Conservation (phyloP, 2,797 vertebrate species). For the Centroberyx gerrardi region DNA sequence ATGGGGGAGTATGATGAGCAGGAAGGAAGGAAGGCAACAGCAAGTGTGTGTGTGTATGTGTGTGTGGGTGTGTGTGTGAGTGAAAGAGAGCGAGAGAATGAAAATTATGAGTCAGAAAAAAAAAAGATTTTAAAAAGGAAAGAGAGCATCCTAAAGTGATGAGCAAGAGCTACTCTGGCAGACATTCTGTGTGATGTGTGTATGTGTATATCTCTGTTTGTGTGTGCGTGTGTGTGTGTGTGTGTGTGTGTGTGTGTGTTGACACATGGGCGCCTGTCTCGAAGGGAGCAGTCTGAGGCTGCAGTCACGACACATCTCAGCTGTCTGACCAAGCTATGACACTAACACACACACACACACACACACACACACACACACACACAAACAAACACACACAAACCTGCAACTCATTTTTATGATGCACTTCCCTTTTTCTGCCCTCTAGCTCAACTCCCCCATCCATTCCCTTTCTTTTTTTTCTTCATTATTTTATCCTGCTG, state of each 20-base stretch:
- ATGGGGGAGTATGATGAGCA: conserved; percentile 38
- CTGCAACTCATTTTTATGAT: background rate
- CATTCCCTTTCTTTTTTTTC: background rate
- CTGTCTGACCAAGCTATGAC: conserved; percentile 40
- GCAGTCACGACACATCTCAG: conserved; percentile 67
- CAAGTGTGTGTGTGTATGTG: conserved; percentile 19
- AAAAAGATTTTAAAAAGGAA: conserved; percentile 29
- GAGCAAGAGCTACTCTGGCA: conserved; percentile 18
- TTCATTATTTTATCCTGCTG: background rate
- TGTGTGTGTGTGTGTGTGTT: conserved; percentile 25
- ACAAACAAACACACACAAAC: background rate
- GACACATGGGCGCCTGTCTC: conserved; percentile 1
- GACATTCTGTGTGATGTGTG: conserved; percentile 23
- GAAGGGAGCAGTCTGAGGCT: conserved; percentile 49
- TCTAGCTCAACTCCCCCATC: conserved; percentile 4
- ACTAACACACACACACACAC: conserved; percentile 16
- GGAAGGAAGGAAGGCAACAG: conserved; percentile 31
- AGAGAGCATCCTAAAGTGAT: conserved; percentile 38
- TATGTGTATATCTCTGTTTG: conserved; percentile 22
- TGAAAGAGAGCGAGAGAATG: conserved; percentile 16
- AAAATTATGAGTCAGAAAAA: conserved; percentile 29
- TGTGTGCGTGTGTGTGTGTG: conserved; percentile 29
- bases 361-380: conserved; percentile 28
- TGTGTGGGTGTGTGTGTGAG: conserved; percentile 22
- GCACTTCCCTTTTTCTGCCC: conserved; percentile 3